Conservation (phyloP, 2,888 invertebrate species). For the Chydorus sphaericus region DNA sequence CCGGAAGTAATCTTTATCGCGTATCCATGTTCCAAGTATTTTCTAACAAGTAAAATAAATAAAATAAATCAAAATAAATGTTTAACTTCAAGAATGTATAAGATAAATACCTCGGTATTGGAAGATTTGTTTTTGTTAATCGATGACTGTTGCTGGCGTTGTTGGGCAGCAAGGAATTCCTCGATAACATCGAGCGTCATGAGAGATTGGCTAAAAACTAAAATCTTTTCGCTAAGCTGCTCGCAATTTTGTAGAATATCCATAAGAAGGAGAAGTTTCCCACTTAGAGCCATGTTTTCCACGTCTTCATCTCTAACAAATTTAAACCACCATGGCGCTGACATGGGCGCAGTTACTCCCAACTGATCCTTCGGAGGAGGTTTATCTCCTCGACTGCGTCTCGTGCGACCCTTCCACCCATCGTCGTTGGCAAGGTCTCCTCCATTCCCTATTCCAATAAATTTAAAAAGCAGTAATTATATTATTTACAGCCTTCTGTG, state of each 20-base stretch:
- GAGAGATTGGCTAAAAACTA: constrained; percentile 92
- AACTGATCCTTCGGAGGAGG: constrained; percentile 14
- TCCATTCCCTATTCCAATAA: background rate
- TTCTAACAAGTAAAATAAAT: too few relatives aligned
- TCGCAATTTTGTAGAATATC: constrained; percentile 82
- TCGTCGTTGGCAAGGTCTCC: too few relatives aligned
- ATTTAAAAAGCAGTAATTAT: too few relatives aligned
- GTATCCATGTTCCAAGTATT: constrained; percentile 55
- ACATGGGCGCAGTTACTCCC: constrained; percentile 9
- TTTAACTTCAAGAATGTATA: too few relatives aligned
- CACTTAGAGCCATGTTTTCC: constrained; percentile 55
- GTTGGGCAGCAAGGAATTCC: constrained; percentile 67
- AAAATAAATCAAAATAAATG: too few relatives aligned
- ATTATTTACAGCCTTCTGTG: too few relatives aligned
- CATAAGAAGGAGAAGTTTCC: constrained; percentile 69
- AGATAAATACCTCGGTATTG: constrained; percentile 23
- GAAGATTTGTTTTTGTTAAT: too few relatives aligned
- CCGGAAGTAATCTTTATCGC: constrained; percentile 72
- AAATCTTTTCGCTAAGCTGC: constrained; percentile 86
- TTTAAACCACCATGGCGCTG: constrained; percentile 59
- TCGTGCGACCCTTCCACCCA: constrained; percentile 26
- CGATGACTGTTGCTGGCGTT: too few relatives aligned
- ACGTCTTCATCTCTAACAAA: constrained; percentile 62
- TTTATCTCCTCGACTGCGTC: constrained; percentile 22
- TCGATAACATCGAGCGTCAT: constrained; percentile 87